Base-by-base conservation (phyloP, 2,113 vertebrate species). In the Scartelaos histophorus region DNA sequence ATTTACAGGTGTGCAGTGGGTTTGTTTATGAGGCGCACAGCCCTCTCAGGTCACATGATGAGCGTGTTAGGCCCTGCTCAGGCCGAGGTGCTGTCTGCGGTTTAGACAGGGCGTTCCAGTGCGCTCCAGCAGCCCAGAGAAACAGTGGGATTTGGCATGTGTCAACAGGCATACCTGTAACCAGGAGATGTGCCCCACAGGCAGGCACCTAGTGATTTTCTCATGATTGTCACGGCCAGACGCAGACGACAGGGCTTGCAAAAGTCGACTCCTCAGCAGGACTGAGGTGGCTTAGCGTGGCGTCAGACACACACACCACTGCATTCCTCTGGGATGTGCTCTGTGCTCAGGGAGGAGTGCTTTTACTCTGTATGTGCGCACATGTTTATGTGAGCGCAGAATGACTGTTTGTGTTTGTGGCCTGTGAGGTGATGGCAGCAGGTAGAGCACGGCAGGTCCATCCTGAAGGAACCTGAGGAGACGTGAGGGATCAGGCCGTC, bases 121-220 rank as follows among this genome's bases (percentile, higher is more conserved):
- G 76, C 74, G 87, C 87, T 84, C 87, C 86, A 68, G 68, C 80
- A 66, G 87, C 84, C 88, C 75, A 85, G 88, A 94, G 90, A 92
- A 90, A 90, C 85, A 90, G 76, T 83, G 78, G 93, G 92, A 92
- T 94, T 93, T 92, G 83, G 91, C 93, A 76, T 93, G 93, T 93
- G 89, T 93, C 92, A 93, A 94, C 93, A 93, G 82, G 94, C 79
- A 88, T 91, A 93, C 92, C 93, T 93, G 91, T 93, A 92, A 90
- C 91, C 80, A 76, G 90, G 90, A 91, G 87, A 92, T 90, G 90
- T 81, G 75, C 82, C 93, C 88, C 17, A 46, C 64, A 92, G 91
- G 90, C 64, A 92, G 91, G 90, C 90, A 92, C 79, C 84, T 90
- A 83, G 92, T 92, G 90, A 91, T 92, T 92, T 93, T 93, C 91